Conservation (phyloP, 2,797 vertebrate species). For the Pogonophryne albipinna region DNA sequence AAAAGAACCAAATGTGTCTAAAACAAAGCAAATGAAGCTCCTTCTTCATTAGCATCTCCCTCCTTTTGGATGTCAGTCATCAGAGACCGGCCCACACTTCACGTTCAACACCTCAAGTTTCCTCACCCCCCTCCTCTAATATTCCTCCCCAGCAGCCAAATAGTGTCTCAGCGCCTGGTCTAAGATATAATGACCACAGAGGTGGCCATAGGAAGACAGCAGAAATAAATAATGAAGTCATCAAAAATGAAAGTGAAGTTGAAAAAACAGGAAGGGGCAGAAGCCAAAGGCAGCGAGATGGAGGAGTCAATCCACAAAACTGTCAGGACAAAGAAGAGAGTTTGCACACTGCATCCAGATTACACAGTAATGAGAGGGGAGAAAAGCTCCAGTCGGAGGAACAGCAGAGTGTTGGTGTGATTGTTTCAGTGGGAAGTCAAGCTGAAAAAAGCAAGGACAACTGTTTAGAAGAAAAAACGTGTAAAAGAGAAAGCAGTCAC, state of each 20-base stretch:
- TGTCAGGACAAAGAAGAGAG: slow-evolving; percentile 77
- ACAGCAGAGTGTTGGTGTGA: slow-evolving; percentile 89
- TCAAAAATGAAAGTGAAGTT: slow-evolving; percentile 76
- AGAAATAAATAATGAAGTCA: slow-evolving; percentile 76
- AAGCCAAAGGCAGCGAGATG: slow-evolving; percentile 57
- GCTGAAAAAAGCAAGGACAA: slow-evolving; percentile 79
- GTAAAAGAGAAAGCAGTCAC: slow-evolving; percentile 86
- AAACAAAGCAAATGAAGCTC: slow-evolving; percentile 71
- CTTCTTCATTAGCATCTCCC: slow-evolving; percentile 71
- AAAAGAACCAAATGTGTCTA: slow-evolving; percentile 66
- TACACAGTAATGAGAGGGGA: slow-evolving; percentile 74
- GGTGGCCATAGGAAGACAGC: slow-evolving; percentile 65
- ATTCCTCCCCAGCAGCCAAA: slow-evolving; percentile 71
- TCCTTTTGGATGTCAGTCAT: slow-evolving; percentile 72
- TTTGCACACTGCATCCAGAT: slow-evolving; percentile 64
- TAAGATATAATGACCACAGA: slow-evolving; percentile 64
- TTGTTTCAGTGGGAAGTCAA: slow-evolving; percentile 88
- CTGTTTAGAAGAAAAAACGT: slow-evolving; percentile 78
- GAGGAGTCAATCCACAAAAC: slow-evolving; percentile 67
- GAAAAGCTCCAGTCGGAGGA: slow-evolving; percentile 75
- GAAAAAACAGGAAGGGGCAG: slow-evolving; percentile 64
- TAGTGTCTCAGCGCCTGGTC: slow-evolving; percentile 68
- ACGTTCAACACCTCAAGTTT: slow-evolving; percentile 71
- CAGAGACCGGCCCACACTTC: slow-evolving; percentile 72
- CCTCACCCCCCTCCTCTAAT: slow-evolving; percentile 70